Conservation (phyloP, 2,113 vertebrate species). For the Opisthocomus hoazin region DNA sequence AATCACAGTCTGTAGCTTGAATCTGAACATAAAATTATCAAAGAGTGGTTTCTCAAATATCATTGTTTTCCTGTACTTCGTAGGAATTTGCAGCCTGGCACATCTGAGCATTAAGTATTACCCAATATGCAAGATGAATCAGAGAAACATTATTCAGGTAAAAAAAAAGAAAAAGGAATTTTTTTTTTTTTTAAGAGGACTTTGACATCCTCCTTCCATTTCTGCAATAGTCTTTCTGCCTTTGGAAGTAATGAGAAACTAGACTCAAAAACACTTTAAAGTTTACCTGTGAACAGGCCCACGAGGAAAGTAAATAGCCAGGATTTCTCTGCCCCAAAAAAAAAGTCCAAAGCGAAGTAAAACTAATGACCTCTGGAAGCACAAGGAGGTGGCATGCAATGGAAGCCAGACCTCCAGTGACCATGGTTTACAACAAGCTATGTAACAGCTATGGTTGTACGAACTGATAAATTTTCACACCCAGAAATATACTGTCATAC, state of each 20-base stretch:
- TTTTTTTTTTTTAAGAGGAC: neutral
- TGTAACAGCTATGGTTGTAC: neutral
- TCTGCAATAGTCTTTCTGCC: neutral
- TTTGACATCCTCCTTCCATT: neutral
- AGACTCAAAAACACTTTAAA: neutral
- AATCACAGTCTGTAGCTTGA: neutral
- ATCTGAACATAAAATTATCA: conserved; percentile 20
- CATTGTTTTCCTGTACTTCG: neutral
- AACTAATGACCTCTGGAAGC: neutral
- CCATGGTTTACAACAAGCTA: neutral
- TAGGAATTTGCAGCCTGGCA: neutral
- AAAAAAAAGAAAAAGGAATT: neutral
- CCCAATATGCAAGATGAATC: neutral
- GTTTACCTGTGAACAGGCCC: neutral
- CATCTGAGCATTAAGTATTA: neutral
- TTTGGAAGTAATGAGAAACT: neutral
- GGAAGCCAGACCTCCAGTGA: neutral
- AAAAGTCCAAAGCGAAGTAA: neutral
- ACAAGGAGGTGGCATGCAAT: neutral
- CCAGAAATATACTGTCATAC: neutral
- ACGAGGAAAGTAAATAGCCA: neutral
- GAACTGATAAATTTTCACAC: neutral
- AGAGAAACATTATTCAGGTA: neutral
- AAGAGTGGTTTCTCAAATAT: neutral
- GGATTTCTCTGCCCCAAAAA: neutral